phyloP scores from a whole-genome alignment of 2,113 vertebrate species.

The Trochalopteron elliotii region DNA sequence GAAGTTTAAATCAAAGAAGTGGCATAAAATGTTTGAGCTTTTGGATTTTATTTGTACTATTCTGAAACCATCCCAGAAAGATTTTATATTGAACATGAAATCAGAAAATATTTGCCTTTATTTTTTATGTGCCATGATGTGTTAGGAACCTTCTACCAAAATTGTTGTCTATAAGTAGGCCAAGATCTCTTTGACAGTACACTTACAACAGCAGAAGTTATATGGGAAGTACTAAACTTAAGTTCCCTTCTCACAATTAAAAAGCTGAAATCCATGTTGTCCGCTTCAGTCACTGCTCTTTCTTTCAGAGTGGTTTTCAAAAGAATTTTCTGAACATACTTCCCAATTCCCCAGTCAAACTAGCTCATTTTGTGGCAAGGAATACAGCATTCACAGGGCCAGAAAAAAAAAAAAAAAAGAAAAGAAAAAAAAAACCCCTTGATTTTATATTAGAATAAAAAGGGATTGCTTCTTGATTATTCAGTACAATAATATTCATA shows the following conservation, averaged over 20 bases:
- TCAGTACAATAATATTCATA: neutral
- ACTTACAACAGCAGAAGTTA: neutral
- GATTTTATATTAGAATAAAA: neutral
- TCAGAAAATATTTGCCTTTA: neutral
- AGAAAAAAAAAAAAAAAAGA: accelerated
- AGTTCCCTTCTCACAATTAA: neutral
- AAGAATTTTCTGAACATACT: neutral
- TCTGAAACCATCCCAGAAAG: neutral
- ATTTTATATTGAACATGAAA: neutral
- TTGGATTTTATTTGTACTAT: neutral
- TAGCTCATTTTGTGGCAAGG: neutral
- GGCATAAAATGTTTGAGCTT: neutral
- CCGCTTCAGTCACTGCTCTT: neutral
- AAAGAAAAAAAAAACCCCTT: neutral
- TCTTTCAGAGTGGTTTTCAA: neutral
- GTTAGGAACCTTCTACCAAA: neutral
- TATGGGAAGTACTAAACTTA: neutral
- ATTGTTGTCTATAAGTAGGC: neutral
- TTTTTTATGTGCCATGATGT: neutral
- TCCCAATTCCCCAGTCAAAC: neutral
- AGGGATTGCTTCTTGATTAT: neutral
- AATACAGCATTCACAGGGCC: neutral
- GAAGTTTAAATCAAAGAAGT: neutral
- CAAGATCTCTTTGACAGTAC: neutral
- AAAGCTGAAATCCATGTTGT: neutral